phyloP scores from a whole-genome alignment of 1,140 invertebrate species.

The Conopomorpha cramerella region DNA sequence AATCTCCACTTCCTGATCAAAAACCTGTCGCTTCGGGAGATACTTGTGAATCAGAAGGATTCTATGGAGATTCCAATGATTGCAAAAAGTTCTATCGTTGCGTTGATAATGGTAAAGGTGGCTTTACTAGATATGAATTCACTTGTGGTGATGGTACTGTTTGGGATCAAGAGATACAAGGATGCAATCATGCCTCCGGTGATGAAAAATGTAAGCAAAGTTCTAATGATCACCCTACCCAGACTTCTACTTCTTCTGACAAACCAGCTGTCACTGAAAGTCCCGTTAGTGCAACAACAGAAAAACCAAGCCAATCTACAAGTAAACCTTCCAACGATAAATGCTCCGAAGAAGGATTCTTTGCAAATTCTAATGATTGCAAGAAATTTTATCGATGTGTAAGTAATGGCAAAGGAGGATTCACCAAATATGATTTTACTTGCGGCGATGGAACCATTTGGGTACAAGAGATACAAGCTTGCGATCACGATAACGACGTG shows the following conservation, averaged over 20 bases:
- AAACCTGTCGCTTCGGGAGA: conserved; percentile 6
- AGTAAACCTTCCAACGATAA: conserved; percentile 14
- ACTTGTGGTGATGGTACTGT: conserved; percentile 67
- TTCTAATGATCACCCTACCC: conserved; percentile 8
- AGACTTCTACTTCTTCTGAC: background rate
- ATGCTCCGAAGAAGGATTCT: conserved; percentile 67
- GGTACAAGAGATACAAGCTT: conserved; percentile 69
- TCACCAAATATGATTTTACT: conserved; percentile 68
- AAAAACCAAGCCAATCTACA: conserved; percentile 13
- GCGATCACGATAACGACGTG: conserved; percentile 68
- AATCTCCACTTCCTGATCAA: too few relatives aligned
- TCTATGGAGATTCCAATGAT: conserved; percentile 59
- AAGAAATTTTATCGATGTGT: conserved; percentile 81
- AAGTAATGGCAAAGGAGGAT: conserved; percentile 62
- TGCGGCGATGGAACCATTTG: conserved; percentile 77
- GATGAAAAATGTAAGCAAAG: conserved; percentile 8
- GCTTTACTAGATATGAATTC: conserved; percentile 65
- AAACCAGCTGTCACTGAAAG: background rate
- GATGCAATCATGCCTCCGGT: conserved; percentile 58
- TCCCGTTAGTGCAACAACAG: conserved; percentile 3
- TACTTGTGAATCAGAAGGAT: conserved; percentile 61
- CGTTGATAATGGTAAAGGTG: conserved; percentile 63
- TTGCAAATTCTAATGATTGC: conserved; percentile 70
- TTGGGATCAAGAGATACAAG: conserved; percentile 64
- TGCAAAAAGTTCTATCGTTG: conserved; percentile 72